A percentile compares a stretch with the other conserved stretches of the same genome.
These are phyloP conservation scores for Chymomyza costata DNA, from an alignment of 1,140 invertebrate genomes.

Conservation along the genomic window DNA sequence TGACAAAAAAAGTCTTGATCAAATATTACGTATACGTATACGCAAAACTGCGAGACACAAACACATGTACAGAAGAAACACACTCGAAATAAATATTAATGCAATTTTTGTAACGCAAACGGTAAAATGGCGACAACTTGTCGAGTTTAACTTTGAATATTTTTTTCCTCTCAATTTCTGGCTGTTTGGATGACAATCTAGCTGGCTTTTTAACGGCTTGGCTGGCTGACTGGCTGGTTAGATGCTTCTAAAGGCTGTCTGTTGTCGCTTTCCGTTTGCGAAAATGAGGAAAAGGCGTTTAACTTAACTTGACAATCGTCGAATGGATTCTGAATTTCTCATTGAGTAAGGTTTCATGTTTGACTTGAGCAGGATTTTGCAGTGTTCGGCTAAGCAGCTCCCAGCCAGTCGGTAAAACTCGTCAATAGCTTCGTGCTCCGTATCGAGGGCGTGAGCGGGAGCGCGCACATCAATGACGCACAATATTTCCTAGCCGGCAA, in stretches of 20 bases:
- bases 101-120: not conserved
- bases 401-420: conserved; percentile 26
- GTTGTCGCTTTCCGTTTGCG: conserved; percentile 42
- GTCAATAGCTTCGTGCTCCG: not conserved
- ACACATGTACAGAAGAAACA: not conserved
- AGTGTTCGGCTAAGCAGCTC: conserved; percentile 12
- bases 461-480: conserved; percentile 11
- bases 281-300: conserved; percentile 64
- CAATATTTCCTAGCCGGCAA: conserved; percentile 43
- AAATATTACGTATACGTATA: conserved; percentile 23
- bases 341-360: conserved; percentile 63
- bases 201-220: not conserved
- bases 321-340: conserved; percentile 72
- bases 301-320: conserved; percentile 70
- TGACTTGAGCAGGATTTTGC: conserved; percentile 15
- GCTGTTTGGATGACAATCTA: not conserved
- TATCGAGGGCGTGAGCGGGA: not conserved
- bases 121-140: conserved; percentile 18
- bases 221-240: conserved; percentile 39
- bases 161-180: not conserved
- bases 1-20: too few species aligned
- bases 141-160: conserved; percentile 4
- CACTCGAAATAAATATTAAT: not conserved
- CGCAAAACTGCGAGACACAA: not conserved
- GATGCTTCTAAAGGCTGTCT: too few species aligned